These are phyloP conservation scores for Germaria angustata DNA, from an alignment of 2,888 invertebrate genomes.

Conservation along the genomic window DNA sequence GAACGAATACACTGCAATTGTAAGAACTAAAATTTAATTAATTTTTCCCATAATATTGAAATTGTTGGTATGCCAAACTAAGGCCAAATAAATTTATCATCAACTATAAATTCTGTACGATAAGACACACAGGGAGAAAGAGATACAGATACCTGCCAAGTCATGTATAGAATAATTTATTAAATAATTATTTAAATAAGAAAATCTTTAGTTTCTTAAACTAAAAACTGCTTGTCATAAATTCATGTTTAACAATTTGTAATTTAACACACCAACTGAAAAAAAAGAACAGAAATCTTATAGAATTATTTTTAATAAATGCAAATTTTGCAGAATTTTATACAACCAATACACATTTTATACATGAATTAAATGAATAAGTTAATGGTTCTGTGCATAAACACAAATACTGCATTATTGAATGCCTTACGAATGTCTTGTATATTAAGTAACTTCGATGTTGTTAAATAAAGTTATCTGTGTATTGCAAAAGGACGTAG, in stretches of 20 bases:
- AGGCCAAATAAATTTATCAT: neutral
- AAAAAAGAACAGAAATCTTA: neutral
- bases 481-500: neutral
- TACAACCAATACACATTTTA: conserved; percentile 20
- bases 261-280: conserved; percentile 27
- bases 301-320: conserved; percentile 13
- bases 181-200: conserved; percentile 59
- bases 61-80: neutral
- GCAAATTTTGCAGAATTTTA: conserved; percentile 28
- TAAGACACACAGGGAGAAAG: neutral
- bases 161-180: conserved; percentile 52
- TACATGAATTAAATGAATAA: conserved; percentile 21
- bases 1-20: neutral
- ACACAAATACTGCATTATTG: neutral
- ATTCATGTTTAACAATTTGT: conserved; percentile 55
- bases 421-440: neutral
- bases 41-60: conserved; percentile 26
- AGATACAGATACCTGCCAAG: neutral
- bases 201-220: conserved; percentile 49
- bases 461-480: neutral
- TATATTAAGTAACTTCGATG: neutral
- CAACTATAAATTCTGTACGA: neutral
- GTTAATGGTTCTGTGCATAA: conserved; percentile 26
- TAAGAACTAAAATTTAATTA: conserved; percentile 19
- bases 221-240: conserved; percentile 52